These are phyloP conservation scores for Anthoscopus minutus DNA, from an alignment of 2,113 vertebrate species.

Conservation along the genomic window DNA sequence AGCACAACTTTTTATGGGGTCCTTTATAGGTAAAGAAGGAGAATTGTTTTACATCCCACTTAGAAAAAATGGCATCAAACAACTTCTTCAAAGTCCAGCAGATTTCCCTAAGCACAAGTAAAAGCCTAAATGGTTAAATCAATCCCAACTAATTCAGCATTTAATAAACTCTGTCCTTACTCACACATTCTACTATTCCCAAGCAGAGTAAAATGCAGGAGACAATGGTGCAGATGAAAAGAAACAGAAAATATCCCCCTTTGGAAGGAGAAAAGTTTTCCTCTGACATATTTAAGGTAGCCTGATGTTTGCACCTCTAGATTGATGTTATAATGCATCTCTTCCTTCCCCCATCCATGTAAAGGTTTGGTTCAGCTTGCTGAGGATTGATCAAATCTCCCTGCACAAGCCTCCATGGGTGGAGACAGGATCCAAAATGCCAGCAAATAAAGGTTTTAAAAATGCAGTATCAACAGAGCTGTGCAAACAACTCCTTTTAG, in stretches of 20 bases:
- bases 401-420: not conserved
- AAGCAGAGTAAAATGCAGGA: constrained; percentile 3
- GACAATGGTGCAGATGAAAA: constrained; percentile 39
- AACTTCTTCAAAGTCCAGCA: constrained; percentile 36
- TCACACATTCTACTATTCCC: constrained; percentile 43
- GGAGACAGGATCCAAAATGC: not conserved
- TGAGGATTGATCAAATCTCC: not conserved
- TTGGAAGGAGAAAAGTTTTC: not conserved
- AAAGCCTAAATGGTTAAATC: constrained; percentile 18
- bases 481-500: not conserved
- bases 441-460: not conserved
- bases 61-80: constrained; percentile 3
- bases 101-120: not conserved
- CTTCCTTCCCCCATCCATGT: not conserved
- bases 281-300: not conserved
- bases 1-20: constrained; percentile 28
- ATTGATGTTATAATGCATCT: not conserved
- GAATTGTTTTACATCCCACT: not conserved
- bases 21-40: not conserved
- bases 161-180: constrained; percentile 42
- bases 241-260: constrained; percentile 37
- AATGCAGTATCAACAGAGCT: not conserved
- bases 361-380: not conserved
- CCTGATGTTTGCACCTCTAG: not conserved
- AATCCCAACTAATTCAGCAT: not conserved